Percentiles rank a stretch among this genome's conserved stretches.
Conservation (phyloP, 2,888 invertebrate genomes). For the Tenthredo mesomela region DNA sequence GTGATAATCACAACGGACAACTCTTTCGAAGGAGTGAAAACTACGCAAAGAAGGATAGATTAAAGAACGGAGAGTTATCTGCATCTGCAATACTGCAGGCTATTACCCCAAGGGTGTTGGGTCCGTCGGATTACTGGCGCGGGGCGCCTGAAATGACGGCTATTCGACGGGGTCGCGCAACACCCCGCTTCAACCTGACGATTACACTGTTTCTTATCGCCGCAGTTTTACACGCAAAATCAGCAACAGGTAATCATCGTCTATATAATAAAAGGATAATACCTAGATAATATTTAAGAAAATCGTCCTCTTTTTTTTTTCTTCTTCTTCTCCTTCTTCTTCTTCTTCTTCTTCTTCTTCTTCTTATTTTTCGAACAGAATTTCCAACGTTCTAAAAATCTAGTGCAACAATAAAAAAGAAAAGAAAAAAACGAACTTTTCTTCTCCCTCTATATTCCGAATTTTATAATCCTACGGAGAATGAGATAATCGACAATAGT, state of each 20-base stretch:
- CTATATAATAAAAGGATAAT: too few species aligned
- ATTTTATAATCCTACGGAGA: too few species aligned
- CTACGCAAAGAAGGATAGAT: slow-evolving; percentile 58
- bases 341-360: too few species aligned
- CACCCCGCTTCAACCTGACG: slow-evolving; percentile 69
- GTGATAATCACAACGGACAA: slow-evolving; percentile 62
- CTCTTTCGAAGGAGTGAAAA: slow-evolving; percentile 48
- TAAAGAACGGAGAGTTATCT: slow-evolving; percentile 58
- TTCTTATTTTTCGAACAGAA: neutral
- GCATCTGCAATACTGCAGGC: slow-evolving; percentile 47
- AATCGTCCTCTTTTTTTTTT: too few species aligned
- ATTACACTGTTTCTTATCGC: slow-evolving; percentile 70
- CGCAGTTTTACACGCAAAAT: slow-evolving; percentile 68
- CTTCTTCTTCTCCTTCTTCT: neutral
- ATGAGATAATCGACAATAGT: too few species aligned
- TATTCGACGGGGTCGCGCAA: slow-evolving; percentile 72
- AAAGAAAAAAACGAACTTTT: too few species aligned
- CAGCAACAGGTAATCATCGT: slow-evolving; percentile 72
- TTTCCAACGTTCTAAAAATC: too few species aligned
- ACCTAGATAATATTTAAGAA: too few species aligned
- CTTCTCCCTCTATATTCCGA: too few species aligned
- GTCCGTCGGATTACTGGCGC: slow-evolving; percentile 67
- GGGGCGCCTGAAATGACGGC: slow-evolving; percentile 75
- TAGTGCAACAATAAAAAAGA: too few species aligned
- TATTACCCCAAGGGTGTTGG: slow-evolving; percentile 61